Base-by-base conservation (phyloP, 2,888 invertebrate genomes). In the Uropetala carovei region DNA sequence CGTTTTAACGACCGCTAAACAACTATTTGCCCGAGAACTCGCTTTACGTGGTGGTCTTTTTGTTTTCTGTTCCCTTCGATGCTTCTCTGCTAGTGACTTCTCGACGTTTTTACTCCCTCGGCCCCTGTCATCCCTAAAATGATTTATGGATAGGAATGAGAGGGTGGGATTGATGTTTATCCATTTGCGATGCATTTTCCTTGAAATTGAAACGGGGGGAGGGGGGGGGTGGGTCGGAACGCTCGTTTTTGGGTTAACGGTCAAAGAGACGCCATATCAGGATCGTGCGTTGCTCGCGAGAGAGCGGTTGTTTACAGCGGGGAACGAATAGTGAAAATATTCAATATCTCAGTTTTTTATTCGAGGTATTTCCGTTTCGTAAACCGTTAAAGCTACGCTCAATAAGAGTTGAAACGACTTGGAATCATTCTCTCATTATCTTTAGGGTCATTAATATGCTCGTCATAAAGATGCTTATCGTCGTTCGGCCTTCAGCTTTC, bases 131-230 rank as follows among this genome's bases (percentile, higher is more conserved):
- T 18, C 75, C 27, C 13, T 13, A 75, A 75, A 22, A 75, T 75
- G 75, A 75, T 75, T 75, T 75, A 75, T 75, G 27, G 75, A 13
- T 27, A 27, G 11, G 27, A 27, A 27, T 14, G 75, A 75, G 8
- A 75, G 27, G 16, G 75, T 22, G 27, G 27, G 27, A 75, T 75
- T 75, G 75, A 75, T 75, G 22, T 75, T 75, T 75, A 22, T 75
- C 75, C 75, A 27, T 75, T 16, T 75, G 75, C 75, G 27, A 75
- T 75, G 75, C 75, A 75, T 75, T 75, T 75, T 75, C 13, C 75
- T 27, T 13, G 9, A 75, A 27, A 75, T 75, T 14, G 75, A 75
- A 75, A 75, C 27, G 22, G 18, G 10, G 27, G 75, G 75, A 22
- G 27, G n/a, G n/a, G n/a, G n/a, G n/a, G n/a, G n/a, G n/a, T n/a